phyloP scores from a whole-genome alignment of 2,888 invertebrate genomes.

The Atrina japonica region DNA sequence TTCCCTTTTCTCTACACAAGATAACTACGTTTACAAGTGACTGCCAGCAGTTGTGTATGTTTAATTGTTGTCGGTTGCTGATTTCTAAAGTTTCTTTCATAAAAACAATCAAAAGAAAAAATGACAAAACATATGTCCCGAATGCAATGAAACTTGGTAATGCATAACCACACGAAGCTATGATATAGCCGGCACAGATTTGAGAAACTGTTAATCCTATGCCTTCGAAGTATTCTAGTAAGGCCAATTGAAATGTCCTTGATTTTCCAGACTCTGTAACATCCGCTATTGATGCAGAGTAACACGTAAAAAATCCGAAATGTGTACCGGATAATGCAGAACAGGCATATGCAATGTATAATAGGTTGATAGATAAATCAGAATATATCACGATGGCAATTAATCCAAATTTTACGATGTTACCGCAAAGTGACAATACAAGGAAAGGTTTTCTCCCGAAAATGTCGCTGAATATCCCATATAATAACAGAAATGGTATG shows the following conservation, averaged over 20 bases:
- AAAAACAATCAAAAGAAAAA: constrained; percentile 11
- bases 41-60: not conserved
- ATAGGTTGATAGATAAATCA: constrained; percentile 13
- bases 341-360: constrained; percentile 17
- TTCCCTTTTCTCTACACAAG: not conserved
- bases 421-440: constrained; percentile 12
- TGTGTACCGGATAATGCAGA: constrained; percentile 17
- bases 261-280: constrained; percentile 12
- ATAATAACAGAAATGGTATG: too few relatives aligned
- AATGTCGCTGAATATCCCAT: constrained; percentile 20
- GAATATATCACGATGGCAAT: constrained; percentile 23
- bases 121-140: not conserved
- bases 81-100: constrained; percentile 5
- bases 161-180: constrained; percentile 17
- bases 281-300: constrained; percentile 18
- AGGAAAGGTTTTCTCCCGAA: constrained; percentile 29
- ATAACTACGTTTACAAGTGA: not conserved
- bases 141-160: constrained; percentile 29
- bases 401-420: not conserved
- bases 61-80: not conserved
- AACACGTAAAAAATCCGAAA: constrained; percentile 15
- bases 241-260: constrained; percentile 14
- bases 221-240: constrained; percentile 14
- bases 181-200: constrained; percentile 25
- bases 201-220: constrained; percentile 8